These are phyloP conservation scores for Saccopteryx bilineata DNA, from an alignment of 2,113 vertebrate genomes.

Conservation along the genomic window DNA sequence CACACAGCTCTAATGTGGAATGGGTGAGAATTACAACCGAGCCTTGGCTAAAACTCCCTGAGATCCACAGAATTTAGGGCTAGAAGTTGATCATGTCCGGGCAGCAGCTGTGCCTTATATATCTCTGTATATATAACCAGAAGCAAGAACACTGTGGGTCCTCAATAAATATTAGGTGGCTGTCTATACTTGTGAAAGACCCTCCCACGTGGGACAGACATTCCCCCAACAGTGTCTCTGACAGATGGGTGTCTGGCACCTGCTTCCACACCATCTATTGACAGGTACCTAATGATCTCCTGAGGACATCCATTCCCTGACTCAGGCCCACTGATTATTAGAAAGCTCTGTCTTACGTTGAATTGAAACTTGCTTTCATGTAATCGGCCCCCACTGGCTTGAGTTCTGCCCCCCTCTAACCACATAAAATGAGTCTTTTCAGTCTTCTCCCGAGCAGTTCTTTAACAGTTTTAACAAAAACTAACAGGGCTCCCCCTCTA, in stretches of 20 bases:
- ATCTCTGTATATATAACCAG: not conserved
- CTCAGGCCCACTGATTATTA: not conserved
- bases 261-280: slow-evolving; percentile 48
- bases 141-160: not conserved
- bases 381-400: slow-evolving; percentile 2
- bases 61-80: slow-evolving; percentile 40
- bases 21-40: slow-evolving; percentile 25
- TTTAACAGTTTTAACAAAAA: slow-evolving; percentile 20
- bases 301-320: slow-evolving; percentile 18
- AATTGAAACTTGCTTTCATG: slow-evolving; percentile 36
- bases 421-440: slow-evolving; percentile 47
- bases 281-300: slow-evolving; percentile 71
- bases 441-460: not conserved
- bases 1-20: not conserved
- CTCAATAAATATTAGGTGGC: slow-evolving; percentile 8
- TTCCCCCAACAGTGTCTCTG: not conserved
- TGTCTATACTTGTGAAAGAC: slow-evolving; percentile 40
- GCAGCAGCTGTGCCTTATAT: slow-evolving; percentile 57
- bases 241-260: slow-evolving; percentile 69
- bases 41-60: slow-evolving; percentile 5
- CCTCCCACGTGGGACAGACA: slow-evolving; percentile 10
- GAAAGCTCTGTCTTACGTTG: slow-evolving; percentile 52
- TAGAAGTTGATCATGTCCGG: not conserved
- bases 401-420: not conserved
- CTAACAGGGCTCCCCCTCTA: not conserved